Evolutionary conservation across 2,113 vertebrate species (phyloP).

Genomic region (Anoplopoma fimbria): DNA sequence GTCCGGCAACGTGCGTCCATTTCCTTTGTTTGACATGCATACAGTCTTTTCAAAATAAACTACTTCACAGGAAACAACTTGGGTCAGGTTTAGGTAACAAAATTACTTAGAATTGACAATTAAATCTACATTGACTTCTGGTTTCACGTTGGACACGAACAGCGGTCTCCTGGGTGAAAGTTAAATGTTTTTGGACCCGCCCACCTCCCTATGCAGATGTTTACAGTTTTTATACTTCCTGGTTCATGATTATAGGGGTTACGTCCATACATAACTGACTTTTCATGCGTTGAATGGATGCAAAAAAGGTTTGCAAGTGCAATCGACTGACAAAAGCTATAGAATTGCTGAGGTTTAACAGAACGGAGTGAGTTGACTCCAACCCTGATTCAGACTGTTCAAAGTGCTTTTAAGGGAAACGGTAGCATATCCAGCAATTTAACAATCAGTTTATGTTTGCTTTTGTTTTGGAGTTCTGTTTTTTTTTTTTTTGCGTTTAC

Average conservation of each 20-base stretch:
- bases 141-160: not conserved
- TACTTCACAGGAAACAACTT: not conserved
- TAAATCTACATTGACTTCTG: not conserved
- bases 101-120: not conserved
- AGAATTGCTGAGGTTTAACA: not conserved
- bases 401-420: constrained; percentile 53
- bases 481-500: constrained; percentile 34
- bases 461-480: not conserved
- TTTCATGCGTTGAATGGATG: not conserved
- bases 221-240: not conserved
- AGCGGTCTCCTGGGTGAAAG: not conserved
- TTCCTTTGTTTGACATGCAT: not conserved
- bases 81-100: not conserved
- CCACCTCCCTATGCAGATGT: not conserved
- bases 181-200: not conserved
- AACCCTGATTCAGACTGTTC: constrained; percentile 18
- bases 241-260: not conserved
- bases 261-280: not conserved
- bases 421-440: constrained; percentile 13
- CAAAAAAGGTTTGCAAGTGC: not conserved
- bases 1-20: not conserved
- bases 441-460: constrained; percentile 6
- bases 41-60: not conserved
- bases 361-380: constrained; percentile 11
- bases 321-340: not conserved